Percentiles rank a stretch among this genome's conserved stretches.
Conservation (phyloP, 2,113 vertebrate species). For the Callocephalon fimbriatum region DNA sequence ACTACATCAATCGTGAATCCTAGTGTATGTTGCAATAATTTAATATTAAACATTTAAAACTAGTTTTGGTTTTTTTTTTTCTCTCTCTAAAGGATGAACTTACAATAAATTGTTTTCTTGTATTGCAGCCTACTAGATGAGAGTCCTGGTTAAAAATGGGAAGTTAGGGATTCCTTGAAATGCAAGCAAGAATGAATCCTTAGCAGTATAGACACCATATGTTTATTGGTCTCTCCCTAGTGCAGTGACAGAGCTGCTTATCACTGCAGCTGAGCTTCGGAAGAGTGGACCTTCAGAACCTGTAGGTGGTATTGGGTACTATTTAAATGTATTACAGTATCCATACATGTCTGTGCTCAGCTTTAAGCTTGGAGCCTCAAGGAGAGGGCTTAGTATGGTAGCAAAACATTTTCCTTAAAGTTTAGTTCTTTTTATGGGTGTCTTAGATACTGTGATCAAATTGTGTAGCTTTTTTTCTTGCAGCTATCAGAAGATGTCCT, state of each 20-base stretch:
- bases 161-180: neutral
- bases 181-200: neutral
- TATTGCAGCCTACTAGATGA: neutral
- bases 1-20: neutral
- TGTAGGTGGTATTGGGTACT: neutral
- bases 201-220: neutral
- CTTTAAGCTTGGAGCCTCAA: neutral
- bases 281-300: neutral
- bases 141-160: neutral
- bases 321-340: neutral
- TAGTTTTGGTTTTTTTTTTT: neutral
- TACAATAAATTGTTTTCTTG: neutral
- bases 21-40: neutral
- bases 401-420: neutral
- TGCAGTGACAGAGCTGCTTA: neutral
- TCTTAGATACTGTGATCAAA: neutral
- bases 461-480: neutral
- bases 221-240: neutral
- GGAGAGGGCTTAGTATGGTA: neutral
- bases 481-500: neutral
- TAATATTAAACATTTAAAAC: neutral
- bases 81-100: neutral
- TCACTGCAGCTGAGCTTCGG: neutral
- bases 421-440: neutral
- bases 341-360: neutral